Base-by-base conservation (phyloP, 2,888 invertebrate genomes). In the Napeogenes inachia region DNA sequence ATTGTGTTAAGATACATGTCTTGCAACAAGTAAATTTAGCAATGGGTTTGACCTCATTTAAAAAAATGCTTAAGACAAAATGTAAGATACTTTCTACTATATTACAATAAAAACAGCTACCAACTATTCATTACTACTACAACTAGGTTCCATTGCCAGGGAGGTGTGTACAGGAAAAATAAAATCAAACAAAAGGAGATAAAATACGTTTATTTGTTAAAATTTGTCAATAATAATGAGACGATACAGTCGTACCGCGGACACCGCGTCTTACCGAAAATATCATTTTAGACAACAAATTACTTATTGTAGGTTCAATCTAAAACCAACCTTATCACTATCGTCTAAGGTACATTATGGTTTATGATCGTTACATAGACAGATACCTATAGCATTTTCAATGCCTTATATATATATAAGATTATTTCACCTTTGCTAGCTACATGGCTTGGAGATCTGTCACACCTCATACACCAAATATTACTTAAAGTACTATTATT, bases 161-260 rank as follows among this genome's bases (percentile, higher is more conserved):
- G 1, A 21, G 21, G 21, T 21, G 1, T 21, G 21, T 21, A 21
- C 21, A 21, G 21, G 21, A 21, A 30, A 61, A 84, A 82, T 82
- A 73, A 85, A 82, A 84, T 78, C n/a, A 79, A 66, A 70, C 61
- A 62, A 62, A 71, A 81, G 85, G 85, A 85, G 85, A 85, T 85
- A 87, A 85, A 87, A 87, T 87, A 87, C 84, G 85, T 87, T 85
- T 87, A 87, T 86, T 87, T 85, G 81, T 85, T 86, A 87, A 82
- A 87, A 85, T 86, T 84, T 85, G 83, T 86, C 86, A 86, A 83
- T 84, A 77, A 74, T 75, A 79, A 76, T 81, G 79, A 77, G 81
- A 79, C 75, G 72, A 30, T 62, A 45, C 45, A 30, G 0, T 10
- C 12, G 33, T 50, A 45, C n/a, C 58, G 13, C 21, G 13, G 4